These are phyloP conservation scores for Motacilla alba DNA, from an alignment of 2,113 vertebrate species.

Conservation along the genomic window DNA sequence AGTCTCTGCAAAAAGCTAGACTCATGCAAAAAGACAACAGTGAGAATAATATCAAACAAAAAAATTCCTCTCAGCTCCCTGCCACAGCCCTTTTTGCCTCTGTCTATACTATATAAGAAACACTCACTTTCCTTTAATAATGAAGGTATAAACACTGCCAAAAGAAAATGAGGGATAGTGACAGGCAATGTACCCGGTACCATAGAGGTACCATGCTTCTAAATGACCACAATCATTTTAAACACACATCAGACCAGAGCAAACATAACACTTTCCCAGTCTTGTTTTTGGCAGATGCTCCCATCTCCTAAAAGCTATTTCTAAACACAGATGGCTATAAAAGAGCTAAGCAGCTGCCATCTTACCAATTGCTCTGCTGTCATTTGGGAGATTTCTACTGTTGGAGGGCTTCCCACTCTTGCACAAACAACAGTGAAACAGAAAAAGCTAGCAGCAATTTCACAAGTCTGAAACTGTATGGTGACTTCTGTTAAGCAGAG, in stretches of 20 bases:
- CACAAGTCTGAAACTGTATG: background rate
- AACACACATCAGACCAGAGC: background rate
- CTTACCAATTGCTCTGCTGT: conserved; percentile 40
- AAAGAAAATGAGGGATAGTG: background rate
- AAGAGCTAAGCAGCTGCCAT: conserved; percentile 54
- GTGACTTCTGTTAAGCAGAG: background rate
- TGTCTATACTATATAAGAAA: background rate
- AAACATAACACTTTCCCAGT: conserved; percentile 3
- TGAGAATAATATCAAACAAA: background rate
- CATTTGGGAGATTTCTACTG: conserved; percentile 17
- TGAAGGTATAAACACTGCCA: background rate
- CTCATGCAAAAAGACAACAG: background rate
- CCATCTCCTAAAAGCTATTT: conserved; percentile 32
- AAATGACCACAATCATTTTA: background rate
- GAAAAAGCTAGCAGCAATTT: conserved; percentile 28
- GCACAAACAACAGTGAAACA: conserved; percentile 15
- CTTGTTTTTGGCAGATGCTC: background rate
- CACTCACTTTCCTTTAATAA: background rate
- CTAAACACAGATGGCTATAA: conserved; percentile 49
- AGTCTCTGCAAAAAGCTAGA: background rate
- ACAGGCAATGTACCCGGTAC: background rate
- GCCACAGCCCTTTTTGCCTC: background rate
- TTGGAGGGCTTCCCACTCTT: conserved; percentile 34
- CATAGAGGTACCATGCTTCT: background rate
- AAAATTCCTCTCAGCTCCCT: background rate